Evolutionary conservation across 2,113 vertebrate species (phyloP), one percentile per base, ranked within the genome.

Genomic region (Heliornis fulica): DNA sequence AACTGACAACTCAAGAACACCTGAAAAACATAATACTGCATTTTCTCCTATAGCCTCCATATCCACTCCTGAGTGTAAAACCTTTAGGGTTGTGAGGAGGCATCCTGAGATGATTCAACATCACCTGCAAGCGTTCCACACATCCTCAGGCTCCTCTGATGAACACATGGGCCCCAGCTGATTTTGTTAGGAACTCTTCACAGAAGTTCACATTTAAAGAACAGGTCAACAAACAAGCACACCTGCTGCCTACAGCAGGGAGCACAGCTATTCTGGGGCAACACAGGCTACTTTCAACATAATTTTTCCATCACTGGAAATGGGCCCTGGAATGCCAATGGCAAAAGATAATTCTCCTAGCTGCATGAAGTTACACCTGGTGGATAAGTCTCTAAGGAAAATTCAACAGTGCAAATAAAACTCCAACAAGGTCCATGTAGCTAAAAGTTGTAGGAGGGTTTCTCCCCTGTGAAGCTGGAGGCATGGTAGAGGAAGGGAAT

Each of bases 171-270:
- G 22, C 19, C 23, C 32, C 93, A 91, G 84, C 8, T 87, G 83
- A 36, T 25, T 63, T 54, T 23, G 25, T 32, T 2, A 38, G 41
- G 68, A 90, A 38, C 34, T 78, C 34, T 46, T 34, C 32, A 83
- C 26, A 38, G 11, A 48, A 70, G 46, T 23, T 29, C 78, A 50
- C 38, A 48, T 82, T 81, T 50, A 36, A 40, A 77, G 63, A 41
- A 28, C 1, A 14, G 63, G 25, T 54, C 79, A 72, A 46, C 38
- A 74, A 72, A 83, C n/a, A 57, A 66, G n/a, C 68, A 57, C 93
- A 96, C 95, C 93, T 96, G 93, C 72, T 87, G 91, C 87, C 77
- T 59, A 23, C 87, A 94, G 80, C 75, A 83, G 85, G 0, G 10
- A 66, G 77, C 29, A 8, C 31, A 13, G 76, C 45, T 63, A 29